Percentiles rank a stretch among this genome's conserved stretches.
Evolutionary conservation across 1,140 invertebrate genomes (phyloP).

Genomic region (Scaptomyza montana): DNA sequence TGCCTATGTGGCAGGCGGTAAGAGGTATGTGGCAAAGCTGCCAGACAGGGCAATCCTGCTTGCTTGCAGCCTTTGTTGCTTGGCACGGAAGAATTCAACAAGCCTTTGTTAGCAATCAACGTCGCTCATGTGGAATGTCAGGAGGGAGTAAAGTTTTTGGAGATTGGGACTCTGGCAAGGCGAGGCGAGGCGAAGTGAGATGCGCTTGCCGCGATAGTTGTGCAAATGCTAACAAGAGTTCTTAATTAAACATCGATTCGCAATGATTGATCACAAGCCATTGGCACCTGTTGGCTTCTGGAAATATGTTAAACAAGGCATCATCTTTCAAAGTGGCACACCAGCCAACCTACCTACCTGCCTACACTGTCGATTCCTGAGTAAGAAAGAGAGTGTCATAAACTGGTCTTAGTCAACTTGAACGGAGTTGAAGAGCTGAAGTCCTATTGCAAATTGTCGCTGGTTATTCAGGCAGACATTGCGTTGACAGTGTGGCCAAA

Average conservation of each 20-base stretch:
- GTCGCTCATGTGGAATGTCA: constrained; percentile 31
- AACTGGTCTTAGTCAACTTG: constrained; percentile 68
- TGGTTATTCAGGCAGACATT: constrained; percentile 60
- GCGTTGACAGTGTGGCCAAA: constrained; percentile 72
- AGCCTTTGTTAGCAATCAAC: constrained; percentile 71
- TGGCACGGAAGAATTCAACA: constrained; percentile 64
- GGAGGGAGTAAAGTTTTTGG: constrained; percentile 1
- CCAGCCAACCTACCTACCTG: constrained; percentile 16
- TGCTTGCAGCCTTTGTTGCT: constrained; percentile 18
- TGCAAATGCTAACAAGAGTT: constrained; percentile 83
- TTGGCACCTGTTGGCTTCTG: constrained; percentile 84
- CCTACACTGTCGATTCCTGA: constrained; percentile 22
- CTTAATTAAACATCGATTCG: constrained; percentile 84
- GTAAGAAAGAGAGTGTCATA: constrained; percentile 53
- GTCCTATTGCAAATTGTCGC: constrained; percentile 73
- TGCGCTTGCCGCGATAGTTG: constrained; percentile 50
- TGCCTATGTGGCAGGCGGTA: constrained; percentile 16
- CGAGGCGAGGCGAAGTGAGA: constrained; percentile 10
- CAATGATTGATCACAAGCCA: constrained; percentile 82
- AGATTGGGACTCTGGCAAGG: neutral
- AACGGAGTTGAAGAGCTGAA: constrained; percentile 10
- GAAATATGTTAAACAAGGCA: constrained; percentile 83
- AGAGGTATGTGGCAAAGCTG: neutral
- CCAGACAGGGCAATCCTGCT: constrained; percentile 43
- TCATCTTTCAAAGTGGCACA: constrained; percentile 64